phyloP scores from a whole-genome alignment of 2,113 vertebrate genomes.

The Chroicocephalus ridibundus region DNA sequence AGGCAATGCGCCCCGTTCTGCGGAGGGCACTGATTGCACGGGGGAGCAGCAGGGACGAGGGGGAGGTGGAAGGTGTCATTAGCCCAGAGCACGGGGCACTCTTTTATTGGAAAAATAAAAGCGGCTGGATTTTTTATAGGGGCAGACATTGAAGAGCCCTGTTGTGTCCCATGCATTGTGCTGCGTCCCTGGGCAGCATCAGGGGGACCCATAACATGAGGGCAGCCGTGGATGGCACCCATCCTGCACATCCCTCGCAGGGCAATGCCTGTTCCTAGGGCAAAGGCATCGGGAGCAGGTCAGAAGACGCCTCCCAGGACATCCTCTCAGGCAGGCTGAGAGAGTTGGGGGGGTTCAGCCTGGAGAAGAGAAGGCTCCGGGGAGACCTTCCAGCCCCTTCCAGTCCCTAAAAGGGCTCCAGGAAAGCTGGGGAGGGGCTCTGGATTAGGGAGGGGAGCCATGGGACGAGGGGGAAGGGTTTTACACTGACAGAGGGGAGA shows the following conservation, averaged over 20 bases:
- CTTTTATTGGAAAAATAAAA: background rate
- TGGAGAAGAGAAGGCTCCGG: background rate
- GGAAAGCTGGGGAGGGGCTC: background rate
- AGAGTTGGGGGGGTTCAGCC: background rate
- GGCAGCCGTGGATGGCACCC: background rate
- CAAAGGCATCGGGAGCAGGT: background rate
- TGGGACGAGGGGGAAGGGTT: background rate
- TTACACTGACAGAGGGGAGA: background rate
- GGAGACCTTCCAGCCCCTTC: background rate
- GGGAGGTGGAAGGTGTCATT: background rate
- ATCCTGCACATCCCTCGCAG: fast-evolving
- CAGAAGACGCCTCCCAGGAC: background rate
- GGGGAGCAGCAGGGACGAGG: background rate
- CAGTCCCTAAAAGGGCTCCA: background rate
- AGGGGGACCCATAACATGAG: fast-evolving
- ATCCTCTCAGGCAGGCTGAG: background rate
- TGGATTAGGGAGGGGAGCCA: too few species aligned
- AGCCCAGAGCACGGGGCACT: background rate
- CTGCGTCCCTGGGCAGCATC: background rate
- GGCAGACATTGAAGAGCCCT: background rate
- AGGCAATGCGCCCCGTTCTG: background rate
- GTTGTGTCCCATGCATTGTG: fast-evolving
- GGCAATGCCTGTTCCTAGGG: fast-evolving
- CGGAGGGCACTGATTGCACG: background rate
- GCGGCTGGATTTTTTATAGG: background rate